Conservation (phyloP, 2,797 vertebrate genomes). For the Phalloptychus januarius region DNA sequence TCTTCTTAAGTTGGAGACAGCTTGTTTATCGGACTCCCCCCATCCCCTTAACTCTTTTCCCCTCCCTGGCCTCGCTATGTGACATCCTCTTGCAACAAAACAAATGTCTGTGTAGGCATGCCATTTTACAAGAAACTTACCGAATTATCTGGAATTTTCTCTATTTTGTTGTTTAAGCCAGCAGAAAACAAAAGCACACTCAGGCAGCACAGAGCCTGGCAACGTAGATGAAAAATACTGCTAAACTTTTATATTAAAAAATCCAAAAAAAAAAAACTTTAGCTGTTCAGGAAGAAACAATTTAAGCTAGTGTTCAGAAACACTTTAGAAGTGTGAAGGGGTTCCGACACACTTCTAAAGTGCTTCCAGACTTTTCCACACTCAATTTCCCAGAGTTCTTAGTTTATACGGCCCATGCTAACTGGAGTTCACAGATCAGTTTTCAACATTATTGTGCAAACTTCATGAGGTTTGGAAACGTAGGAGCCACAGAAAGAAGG, state of each 20-base stretch:
- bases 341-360: not conserved
- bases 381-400: not conserved
- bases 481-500: not conserved
- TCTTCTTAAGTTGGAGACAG: slow-evolving; percentile 60
- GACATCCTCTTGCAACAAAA: slow-evolving; percentile 53
- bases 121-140: slow-evolving; percentile 54
- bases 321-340: not conserved
- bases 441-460: not conserved
- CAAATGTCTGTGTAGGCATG: slow-evolving; percentile 43
- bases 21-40: slow-evolving; percentile 64
- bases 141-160: slow-evolving; percentile 42
- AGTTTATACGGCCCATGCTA: not conserved
- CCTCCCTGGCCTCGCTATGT: slow-evolving; percentile 16
- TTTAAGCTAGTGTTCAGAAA: not conserved
- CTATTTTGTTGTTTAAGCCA: slow-evolving; percentile 14
- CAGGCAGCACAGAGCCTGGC: slow-evolving; percentile 20
- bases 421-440: not conserved
- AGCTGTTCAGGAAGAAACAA: not conserved
- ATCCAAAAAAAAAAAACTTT: not conserved
- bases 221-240: slow-evolving; percentile 26
- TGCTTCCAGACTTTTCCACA: not conserved
- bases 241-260: not conserved
- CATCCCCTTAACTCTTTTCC: not conserved
- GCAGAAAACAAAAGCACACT: slow-evolving; percentile 22
- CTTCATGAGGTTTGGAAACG: not conserved